These are phyloP conservation scores for Sporophila hypoxantha DNA, from an alignment of 2,113 vertebrate species.

Conservation along the genomic window DNA sequence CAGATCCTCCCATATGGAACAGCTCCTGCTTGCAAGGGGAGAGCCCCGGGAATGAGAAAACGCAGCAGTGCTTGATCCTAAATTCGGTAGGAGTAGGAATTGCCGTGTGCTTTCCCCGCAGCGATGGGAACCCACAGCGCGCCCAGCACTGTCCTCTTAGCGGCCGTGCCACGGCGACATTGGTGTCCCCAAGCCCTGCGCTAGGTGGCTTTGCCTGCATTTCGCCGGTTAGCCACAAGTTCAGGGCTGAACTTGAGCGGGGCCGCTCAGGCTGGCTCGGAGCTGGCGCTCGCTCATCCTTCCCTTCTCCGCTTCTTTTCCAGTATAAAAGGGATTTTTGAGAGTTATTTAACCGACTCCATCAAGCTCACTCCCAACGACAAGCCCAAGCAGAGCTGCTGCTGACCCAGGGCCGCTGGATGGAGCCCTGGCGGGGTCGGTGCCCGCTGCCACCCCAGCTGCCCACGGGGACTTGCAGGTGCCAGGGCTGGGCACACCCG, in stretches of 20 bases:
- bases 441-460: neutral
- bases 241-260: accelerated
- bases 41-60: neutral
- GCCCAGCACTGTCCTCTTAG: conserved; percentile 46
- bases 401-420: neutral
- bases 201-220: neutral
- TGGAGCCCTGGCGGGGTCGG: accelerated
- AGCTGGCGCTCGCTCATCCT: accelerated
- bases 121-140: accelerated
- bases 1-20: accelerated
- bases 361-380: conserved; percentile 69
- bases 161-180: neutral
- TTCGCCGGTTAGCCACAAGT: accelerated
- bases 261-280: neutral
- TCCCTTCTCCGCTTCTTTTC: neutral
- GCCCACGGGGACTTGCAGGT: neutral
- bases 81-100: accelerated
- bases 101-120: accelerated
- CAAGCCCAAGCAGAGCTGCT: conserved; percentile 60
- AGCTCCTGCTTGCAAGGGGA: neutral
- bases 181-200: neutral
- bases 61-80: accelerated
- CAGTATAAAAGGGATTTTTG: conserved; percentile 69
- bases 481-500: accelerated
- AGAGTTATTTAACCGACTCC: conserved; percentile 70